Evolutionary conservation across 2,797 vertebrate species (phyloP), one percentile per base, ranked within the genome.

Genomic region (Selene dorsalis): DNA sequence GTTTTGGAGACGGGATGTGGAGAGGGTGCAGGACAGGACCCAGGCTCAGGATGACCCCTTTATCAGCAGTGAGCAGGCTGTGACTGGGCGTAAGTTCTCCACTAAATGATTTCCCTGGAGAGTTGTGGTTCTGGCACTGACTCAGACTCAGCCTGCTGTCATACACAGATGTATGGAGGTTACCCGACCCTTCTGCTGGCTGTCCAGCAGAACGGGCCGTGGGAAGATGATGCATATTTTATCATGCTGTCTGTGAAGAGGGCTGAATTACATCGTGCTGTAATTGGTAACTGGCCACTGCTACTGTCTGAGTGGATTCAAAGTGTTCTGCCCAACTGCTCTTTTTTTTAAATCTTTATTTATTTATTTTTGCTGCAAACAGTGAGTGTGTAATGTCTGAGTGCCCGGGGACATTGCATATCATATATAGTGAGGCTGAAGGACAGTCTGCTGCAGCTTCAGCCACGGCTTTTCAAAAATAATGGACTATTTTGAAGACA

Each of bases 61-160:
- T 94, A 94, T 94, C 94, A 94, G 91, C 89, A 74, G 80, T 18
- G 78, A 91, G 79, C 94, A 94, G 94, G 84, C 91, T 80, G 83
- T 60, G 72, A 89, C 89, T 77, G 76, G 84, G 84, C 83, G 86
- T 78, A 58, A 85, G 74, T 89, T 92, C 83, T 87, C 22, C 0
- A 84, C 88, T 91, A 88, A 92, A 92, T 93, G 87, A 95, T 95
- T 94, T 93, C 93, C 91, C 92, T 75, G 82, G 93, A 94, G 93
- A 92, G 84, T 58, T 77, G 71, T 69, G 75, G 79, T 80, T 83
- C 82, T 85, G 88, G 89, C 83, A 82, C 60, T 0, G 56, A 88
- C 75, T 86, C 87, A 81, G 80, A 82, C 75, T 84, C 78, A 48
- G 84, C 80, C 88, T 74, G 68, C 80, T 80, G 86, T 88, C 83